These are phyloP conservation scores for Anthonomus grandis DNA, from an alignment of 1,140 invertebrate genomes.

Conservation along the genomic window DNA sequence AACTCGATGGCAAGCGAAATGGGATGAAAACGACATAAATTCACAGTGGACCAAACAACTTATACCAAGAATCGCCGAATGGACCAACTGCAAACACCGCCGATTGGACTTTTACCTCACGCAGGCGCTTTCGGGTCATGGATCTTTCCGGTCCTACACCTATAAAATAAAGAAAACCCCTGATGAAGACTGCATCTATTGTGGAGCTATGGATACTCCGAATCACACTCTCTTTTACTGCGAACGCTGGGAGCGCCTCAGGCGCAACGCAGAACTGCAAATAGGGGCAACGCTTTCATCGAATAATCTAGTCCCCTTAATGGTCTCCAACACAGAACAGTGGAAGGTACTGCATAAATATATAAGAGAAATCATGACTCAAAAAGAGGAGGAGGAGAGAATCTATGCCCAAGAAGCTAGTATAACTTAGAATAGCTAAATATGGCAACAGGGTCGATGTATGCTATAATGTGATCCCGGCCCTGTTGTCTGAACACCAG, in stretches of 20 bases:
- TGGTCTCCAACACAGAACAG: too few relatives aligned
- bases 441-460: too few relatives aligned
- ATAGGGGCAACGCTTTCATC: too few relatives aligned
- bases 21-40: neutral
- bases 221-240: constrained; percentile 7
- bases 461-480: too few relatives aligned
- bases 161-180: constrained; percentile 11
- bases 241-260: constrained; percentile 8
- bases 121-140: constrained; percentile 20
- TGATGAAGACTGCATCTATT: constrained; percentile 10
- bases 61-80: constrained; percentile 5
- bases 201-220: constrained; percentile 4
- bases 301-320: too few relatives aligned
- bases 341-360: too few relatives aligned
- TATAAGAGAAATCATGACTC: too few relatives aligned
- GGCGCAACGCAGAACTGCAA: too few relatives aligned
- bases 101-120: neutral
- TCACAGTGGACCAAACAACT: constrained; percentile 19
- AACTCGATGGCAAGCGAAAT: neutral
- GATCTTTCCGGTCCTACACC: constrained; percentile 12
- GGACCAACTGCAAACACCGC: constrained; percentile 11
- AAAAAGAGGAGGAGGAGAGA: too few relatives aligned
- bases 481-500: too few relatives aligned
- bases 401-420: too few relatives aligned
- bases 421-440: too few relatives aligned